Evolutionary conservation across 1,140 invertebrate species (phyloP).

Genomic region (Aporrectodea caliginosa): DNA sequence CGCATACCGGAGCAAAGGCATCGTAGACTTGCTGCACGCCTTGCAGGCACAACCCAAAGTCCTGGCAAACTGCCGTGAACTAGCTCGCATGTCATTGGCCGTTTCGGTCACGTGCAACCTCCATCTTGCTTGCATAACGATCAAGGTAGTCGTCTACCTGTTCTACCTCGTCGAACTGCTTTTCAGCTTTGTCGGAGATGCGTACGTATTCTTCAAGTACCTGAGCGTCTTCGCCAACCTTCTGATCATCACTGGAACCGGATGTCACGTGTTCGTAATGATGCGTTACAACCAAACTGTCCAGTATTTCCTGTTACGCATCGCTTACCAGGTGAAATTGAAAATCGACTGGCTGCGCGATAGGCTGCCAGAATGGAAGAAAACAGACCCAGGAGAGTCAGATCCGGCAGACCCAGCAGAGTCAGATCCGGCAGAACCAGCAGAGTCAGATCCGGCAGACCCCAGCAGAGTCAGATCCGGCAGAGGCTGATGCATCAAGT

Average conservation of each 20-base stretch:
- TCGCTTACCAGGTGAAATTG: not conserved
- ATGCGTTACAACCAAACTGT: not conserved
- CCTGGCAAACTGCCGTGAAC: not conserved
- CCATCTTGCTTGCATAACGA: not conserved
- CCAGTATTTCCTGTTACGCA: not conserved
- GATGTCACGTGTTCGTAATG: not conserved
- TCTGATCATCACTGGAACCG: not conserved
- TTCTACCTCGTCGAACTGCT: not conserved
- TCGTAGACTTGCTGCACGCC: not conserved
- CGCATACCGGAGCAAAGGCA: not conserved
- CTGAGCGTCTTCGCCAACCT: not conserved
- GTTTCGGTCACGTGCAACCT: not conserved
- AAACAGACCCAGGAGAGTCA: not conserved
- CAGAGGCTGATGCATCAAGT: too few relatives aligned
- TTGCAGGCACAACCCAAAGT: not conserved
- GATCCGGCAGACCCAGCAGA: too few relatives aligned
- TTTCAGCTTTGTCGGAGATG: not conserved
- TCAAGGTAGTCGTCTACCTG: not conserved
- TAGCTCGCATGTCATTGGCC: not conserved
- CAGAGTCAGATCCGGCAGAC: too few relatives aligned
- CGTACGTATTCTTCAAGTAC: not conserved
- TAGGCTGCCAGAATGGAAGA: not conserved
- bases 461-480: too few relatives aligned
- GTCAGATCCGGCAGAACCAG: too few relatives aligned
- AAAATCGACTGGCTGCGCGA: not conserved